phyloP scores from a whole-genome alignment of 2,888 invertebrate genomes.

The Xestia c-nigrum region DNA sequence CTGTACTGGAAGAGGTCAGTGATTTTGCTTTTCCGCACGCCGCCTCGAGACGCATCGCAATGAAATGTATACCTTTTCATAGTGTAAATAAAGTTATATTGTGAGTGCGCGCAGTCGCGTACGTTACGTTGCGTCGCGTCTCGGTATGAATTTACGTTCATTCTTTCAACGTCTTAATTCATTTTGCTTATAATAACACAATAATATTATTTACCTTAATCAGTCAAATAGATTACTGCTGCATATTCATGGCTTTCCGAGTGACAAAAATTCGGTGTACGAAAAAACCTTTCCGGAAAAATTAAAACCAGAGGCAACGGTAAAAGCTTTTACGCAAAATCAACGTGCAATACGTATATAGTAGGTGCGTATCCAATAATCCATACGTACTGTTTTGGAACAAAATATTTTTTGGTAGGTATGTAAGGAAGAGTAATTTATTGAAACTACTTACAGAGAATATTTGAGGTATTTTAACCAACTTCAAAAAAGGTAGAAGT shows the following conservation, averaged over 20 bases:
- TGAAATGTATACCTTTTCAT: too few species aligned
- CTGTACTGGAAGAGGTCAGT: too few species aligned
- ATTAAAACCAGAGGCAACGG: conserved; percentile 20
- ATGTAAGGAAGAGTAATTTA: background rate
- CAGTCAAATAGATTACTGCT: background rate
- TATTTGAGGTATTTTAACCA: background rate
- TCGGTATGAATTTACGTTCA: too few species aligned
- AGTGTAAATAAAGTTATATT: too few species aligned
- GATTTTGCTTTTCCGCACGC: too few species aligned
- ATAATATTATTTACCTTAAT: background rate
- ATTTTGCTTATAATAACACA: background rate
- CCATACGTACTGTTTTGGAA: conserved; percentile 5
- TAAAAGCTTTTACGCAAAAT: conserved; percentile 57
- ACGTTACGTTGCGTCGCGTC: too few species aligned
- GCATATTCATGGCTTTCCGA: background rate
- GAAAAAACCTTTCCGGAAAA: conserved; percentile 41
- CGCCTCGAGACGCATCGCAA: too few species aligned
- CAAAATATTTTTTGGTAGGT: background rate
- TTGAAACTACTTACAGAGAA: background rate
- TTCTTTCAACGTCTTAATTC: background rate
- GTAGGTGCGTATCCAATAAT: conserved; percentile 20
- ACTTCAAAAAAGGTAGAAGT: background rate
- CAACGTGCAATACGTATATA: conserved; percentile 27
- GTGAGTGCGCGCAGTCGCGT: too few species aligned
- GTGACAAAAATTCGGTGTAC: conserved; percentile 12